Percentiles rank a stretch among this genome's conserved stretches.
Evolutionary conservation across 2,797 vertebrate genomes (phyloP).

Genomic region (Channa striata): DNA sequence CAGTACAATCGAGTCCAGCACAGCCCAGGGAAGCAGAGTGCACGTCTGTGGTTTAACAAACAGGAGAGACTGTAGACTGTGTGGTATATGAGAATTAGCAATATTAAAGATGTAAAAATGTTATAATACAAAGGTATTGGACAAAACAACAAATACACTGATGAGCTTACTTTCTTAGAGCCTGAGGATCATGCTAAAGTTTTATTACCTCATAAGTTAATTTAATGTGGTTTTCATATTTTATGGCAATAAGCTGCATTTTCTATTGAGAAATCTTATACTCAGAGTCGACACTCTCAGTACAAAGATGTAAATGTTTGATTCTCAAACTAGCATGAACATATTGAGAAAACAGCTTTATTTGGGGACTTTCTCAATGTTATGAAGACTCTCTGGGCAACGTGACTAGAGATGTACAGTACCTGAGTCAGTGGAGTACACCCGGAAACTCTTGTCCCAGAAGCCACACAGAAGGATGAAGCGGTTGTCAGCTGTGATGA

Average conservation of each 20-base stretch:
- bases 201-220: constrained; percentile 19
- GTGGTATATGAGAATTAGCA: background rate
- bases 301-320: too few relatives aligned
- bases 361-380: too few relatives aligned
- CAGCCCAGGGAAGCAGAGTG: background rate
- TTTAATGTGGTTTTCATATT: constrained; percentile 21
- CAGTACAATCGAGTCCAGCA: background rate
- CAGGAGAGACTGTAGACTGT: background rate
- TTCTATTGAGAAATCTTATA: background rate
- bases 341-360: too few relatives aligned
- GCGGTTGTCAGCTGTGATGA: constrained; percentile 96
- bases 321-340: too few relatives aligned
- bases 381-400: too few relatives aligned
- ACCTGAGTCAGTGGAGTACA: constrained; percentile 98
- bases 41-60: constrained; percentile 12
- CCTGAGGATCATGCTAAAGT: constrained; percentile 63
- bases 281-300: too few relatives aligned
- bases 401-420: constrained; percentile 16
- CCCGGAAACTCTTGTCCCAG: constrained; percentile 99
- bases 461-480: constrained; percentile 97
- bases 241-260: background rate
- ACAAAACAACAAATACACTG: constrained; percentile 9
- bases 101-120: constrained; percentile 1
- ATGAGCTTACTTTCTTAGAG: background rate
- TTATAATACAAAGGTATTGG: background rate